Base-by-base conservation (phyloP, 2,113 vertebrate species). In the Thermophis baileyi region DNA sequence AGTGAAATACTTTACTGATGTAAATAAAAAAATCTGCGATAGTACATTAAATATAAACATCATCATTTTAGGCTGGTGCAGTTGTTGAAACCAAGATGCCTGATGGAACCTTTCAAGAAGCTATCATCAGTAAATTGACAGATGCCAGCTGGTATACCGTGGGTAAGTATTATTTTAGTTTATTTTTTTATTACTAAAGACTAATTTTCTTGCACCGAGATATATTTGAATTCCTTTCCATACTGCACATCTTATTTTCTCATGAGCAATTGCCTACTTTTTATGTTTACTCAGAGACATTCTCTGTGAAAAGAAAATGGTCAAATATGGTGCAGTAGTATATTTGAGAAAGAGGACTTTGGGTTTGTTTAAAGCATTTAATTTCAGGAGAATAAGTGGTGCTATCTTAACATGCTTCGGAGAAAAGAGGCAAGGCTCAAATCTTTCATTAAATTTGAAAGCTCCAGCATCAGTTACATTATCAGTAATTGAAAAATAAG, bases 111-210 rank as follows among this genome's bases (percentile, higher is more conserved):
- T 98, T 98, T 95, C 98, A 98, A 81, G 99, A 99, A 96, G 99
- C 98, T 18, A 96, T 98, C 96, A 99, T 99, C 97, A 98, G 98
- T 97, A 99, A 99, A 96, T 96, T 99, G 96, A 99, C 99, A 8
- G 99, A 99, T 95, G 99, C 99, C 96, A 99, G 99, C 97, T 99
- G 99, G 98, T 99, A 99, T 97, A 99, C 99, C 50, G 99, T 99
- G 93, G 99, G 99, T 99, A 97, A 98, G 99, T 97, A 95, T 89
- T 85, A 55, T 35, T 54, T 63, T 51, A 30, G 1, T 54, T 12
- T n/a, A 22, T 16, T 35, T 49, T 49, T 50, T 49, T 22, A 27
- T 16, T 22, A 81, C 60, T 22, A 30, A 85, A 47, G 8, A 63
- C 24, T 22, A 63, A 18, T 44, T 90, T 16, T 25, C 74, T 81